Conservation (phyloP, 2,113 vertebrate species). For the Muntiacus muntjak region DNA sequence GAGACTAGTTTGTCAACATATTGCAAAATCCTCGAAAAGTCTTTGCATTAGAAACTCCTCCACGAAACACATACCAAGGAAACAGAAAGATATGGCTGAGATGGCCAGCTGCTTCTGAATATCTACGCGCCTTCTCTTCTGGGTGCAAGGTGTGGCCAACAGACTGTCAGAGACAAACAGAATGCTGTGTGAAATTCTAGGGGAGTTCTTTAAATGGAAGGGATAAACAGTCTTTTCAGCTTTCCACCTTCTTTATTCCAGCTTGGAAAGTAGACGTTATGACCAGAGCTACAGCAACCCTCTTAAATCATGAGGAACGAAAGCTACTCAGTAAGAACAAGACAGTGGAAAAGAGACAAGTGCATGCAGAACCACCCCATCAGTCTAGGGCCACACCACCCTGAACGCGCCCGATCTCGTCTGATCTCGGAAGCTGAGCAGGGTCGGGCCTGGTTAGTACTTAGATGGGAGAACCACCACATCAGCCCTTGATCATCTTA, state of each 20-base stretch:
- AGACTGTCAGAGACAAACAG: neutral
- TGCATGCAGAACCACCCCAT: neutral
- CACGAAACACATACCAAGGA: neutral
- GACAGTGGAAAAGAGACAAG: neutral
- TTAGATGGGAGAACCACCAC: neutral
- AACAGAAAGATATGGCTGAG: neutral
- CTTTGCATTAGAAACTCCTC: neutral
- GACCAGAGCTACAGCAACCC: neutral
- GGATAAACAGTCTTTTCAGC: neutral
- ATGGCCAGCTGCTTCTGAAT: neutral
- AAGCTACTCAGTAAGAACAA: neutral
- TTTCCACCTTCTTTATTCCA: neutral
- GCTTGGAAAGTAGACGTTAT: neutral
- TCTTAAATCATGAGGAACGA: neutral
- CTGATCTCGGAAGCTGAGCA: too few species aligned
- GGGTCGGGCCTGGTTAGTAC: too few species aligned
- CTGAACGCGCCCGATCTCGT: too few species aligned
- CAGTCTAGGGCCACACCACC: neutral
- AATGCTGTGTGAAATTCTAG: neutral
- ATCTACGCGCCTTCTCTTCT: neutral
- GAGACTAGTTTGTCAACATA: neutral
- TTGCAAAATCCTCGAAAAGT: neutral
- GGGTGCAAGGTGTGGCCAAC: neutral
- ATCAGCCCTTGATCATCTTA: neutral
- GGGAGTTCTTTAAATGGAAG: neutral